phyloP scores from a whole-genome alignment of 2,888 invertebrate genomes.

The Drosophila picticornis region DNA sequence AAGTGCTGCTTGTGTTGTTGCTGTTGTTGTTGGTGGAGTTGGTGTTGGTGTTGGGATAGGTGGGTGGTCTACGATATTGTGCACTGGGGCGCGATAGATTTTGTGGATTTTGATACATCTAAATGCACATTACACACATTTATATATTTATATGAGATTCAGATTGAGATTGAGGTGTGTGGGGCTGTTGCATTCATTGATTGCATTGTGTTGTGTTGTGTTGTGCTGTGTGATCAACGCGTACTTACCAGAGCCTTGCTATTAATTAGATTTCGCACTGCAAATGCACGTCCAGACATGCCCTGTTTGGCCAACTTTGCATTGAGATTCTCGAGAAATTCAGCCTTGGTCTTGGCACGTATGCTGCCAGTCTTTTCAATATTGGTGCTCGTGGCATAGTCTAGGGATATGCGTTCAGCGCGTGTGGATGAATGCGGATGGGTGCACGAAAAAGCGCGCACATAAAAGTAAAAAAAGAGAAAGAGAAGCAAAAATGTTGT shows the following conservation, averaged over 20 bases:
- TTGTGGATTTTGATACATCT: constrained; percentile 83
- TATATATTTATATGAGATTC: background rate
- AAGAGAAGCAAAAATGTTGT: constrained; percentile 45
- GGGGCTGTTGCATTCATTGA: background rate
- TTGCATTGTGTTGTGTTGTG: background rate
- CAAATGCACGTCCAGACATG: constrained; percentile 88
- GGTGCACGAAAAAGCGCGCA: constrained; percentile 43
- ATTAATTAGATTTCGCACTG: constrained; percentile 91
- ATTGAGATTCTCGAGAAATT: constrained; percentile 92
- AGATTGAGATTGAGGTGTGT: constrained; percentile 8
- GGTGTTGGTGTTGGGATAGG: constrained; percentile 63
- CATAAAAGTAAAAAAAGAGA: constrained; percentile 29
- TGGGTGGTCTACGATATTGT: constrained; percentile 82
- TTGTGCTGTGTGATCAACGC: background rate
- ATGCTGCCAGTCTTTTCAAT: constrained; percentile 85
- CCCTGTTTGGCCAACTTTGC: constrained; percentile 90
- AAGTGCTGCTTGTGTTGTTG: constrained; percentile 45
- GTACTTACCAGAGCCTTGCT: constrained; percentile 89
- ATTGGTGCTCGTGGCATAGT: constrained; percentile 85
- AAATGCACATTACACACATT: constrained; percentile 38
- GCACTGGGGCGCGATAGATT: constrained; percentile 83
- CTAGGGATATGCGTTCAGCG: constrained; percentile 57
- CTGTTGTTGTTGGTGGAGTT: constrained; percentile 33
- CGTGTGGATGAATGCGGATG: constrained; percentile 6
- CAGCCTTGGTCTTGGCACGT: constrained; percentile 86